Evolutionary conservation across 2,888 invertebrate species (phyloP), one percentile per base, ranked within the genome.

Genomic region (Liopterus haemorrhoidalis): DNA sequence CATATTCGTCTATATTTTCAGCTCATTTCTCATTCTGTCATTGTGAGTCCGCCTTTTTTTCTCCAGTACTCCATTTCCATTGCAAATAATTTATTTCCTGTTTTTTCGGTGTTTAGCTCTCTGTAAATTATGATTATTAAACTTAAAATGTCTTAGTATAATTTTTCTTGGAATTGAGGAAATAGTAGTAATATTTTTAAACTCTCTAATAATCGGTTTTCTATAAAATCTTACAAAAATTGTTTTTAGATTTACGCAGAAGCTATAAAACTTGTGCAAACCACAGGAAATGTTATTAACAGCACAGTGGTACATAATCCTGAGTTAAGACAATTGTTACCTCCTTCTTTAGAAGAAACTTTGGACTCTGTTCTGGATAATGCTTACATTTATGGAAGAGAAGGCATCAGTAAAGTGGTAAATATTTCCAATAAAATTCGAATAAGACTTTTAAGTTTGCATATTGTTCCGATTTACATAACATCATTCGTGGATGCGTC

Each of bases 361-460:
- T 75, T 95, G 28, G 92, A 93, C 67, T 88, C 90, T 12, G 81
- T 93, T 51, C 76, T 95, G 8, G 90, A 92, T 57, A 92, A 95
- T 68, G 93, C 92, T 0, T 95, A 95, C 64, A 78, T 85, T 18
- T 93, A 94, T 65, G 94, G 95, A 1, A 75, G 94, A 52, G 85
- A 90, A 62, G 92, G 89, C 59, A 88, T 95, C 57, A 87, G 89
- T 14, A 85, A 86, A 55, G 82, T 85, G 63, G 89, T 92, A 62
- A 70, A 72, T 64, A 39, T 33, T 32, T n/a, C 16, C 12, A 2
- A 19, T n/a, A 15, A n/a, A 20, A 2, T 30, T 11, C n/a, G 12
- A 11, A n/a, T 31, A 31, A 30, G n/a, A n/a, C n/a, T n/a, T n/a
- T n/a, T n/a, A n/a, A n/a, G n/a, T n/a, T n/a, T n/a, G n/a, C n/a